Evolutionary conservation across 2,797 vertebrate genomes (phyloP), one percentile per base, ranked within the genome.

Genomic region (Pampus argenteus): DNA sequence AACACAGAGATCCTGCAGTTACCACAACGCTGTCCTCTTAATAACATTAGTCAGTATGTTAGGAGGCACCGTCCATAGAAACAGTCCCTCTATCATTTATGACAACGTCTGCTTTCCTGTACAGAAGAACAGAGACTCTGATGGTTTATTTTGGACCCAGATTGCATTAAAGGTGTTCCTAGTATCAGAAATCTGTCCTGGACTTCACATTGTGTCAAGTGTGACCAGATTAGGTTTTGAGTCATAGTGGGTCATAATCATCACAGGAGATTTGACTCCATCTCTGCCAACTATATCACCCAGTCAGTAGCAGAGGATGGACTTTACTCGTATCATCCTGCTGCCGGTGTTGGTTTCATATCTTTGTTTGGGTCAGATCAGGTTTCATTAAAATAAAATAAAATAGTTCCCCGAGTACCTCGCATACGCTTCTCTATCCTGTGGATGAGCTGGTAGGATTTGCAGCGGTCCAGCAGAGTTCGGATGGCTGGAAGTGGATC

Each of bases 401-500:
- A n/a, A n/a, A n/a, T n/a, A n/a, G n/a, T n/a, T n/a, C n/a, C n/a
- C n/a, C n/a, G n/a, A n/a, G n/a, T n/a, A 99, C 98, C 98, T 95
- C 97, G 94, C 96, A 99, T 97, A 88, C 95, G 95, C 64, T 95
- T 94, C 89, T 99, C 98, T 82, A 99, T 96, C 88, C 95, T 95
- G 79, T 97, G 96, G 86, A 99, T 96, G 42, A 99, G 96, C 85
- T 97, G 96, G 0, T 99, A 99, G 73, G 98, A 99, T 83, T 97
- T 98, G 92, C 96, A 98, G 73, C 98, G 96, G 89, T 99, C 98
- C 70, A 99, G 94, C 72, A 99, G 93, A 0, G 97, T 99, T 54
- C 97, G 95, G 85, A 99, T 99, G 75, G 97, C 97, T 0, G 97
- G 97, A 28, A 99, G 96, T 3, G 98, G 98, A 77, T 99, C 98